phyloP scores from a whole-genome alignment of 1,140 invertebrate genomes.

The Caerostris darwini region DNA sequence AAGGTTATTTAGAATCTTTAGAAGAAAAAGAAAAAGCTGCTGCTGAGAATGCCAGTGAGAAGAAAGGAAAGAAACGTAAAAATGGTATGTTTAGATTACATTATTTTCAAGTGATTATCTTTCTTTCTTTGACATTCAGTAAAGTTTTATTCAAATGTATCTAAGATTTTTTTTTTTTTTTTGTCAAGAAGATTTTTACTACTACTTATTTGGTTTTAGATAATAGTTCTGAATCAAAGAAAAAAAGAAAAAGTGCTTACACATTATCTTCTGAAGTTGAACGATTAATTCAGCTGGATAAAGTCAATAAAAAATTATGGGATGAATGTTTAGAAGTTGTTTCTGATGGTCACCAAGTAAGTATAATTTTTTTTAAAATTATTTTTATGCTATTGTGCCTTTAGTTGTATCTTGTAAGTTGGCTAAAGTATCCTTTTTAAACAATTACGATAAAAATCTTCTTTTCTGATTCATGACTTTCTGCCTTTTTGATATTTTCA shows the following conservation, averaged over 20 bases:
- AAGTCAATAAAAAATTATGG: conserved; percentile 87
- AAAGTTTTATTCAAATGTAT: no score
- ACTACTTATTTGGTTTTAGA: not conserved
- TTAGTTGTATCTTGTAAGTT: no score
- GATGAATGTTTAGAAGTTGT: conserved; percentile 83
- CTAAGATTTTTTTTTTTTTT: no score
- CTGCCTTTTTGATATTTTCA: no score
- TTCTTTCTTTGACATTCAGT: no score
- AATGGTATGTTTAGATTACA: conserved; percentile 14
- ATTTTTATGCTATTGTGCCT: no score
- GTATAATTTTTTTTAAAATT: not conserved
- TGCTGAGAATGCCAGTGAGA: conserved; percentile 79
- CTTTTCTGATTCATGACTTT: no score
- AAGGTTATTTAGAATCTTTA: conserved; percentile 88
- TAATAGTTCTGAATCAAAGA: conserved; percentile 80
- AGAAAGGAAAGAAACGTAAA: conserved; percentile 58
- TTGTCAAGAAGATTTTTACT: no score
- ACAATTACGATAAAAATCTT: no score
- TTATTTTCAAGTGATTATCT: no score
- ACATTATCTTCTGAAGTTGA: conserved; percentile 83
- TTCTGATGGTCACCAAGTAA: conserved; percentile 80
- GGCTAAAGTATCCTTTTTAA: no score
- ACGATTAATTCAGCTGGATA: conserved; percentile 85
- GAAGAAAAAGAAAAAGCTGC: conserved; percentile 81
- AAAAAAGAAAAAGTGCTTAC: conserved; percentile 83